Evolutionary conservation across 2,797 vertebrate genomes (phyloP).

Genomic region (Microhierax caerulescens): DNA sequence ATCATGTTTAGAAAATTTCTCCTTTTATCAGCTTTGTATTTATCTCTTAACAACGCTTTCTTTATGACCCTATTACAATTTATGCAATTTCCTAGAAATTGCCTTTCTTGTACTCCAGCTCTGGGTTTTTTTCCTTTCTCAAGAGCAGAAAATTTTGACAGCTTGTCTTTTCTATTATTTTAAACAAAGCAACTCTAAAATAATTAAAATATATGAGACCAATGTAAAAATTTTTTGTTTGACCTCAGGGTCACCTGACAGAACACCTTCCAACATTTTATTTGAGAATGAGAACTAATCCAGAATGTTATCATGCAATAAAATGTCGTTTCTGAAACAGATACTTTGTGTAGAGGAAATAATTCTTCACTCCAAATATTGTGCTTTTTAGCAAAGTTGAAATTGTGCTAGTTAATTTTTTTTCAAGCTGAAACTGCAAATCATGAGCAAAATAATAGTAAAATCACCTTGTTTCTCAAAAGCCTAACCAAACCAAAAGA

Average conservation of each 20-base stretch:
- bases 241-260: not conserved
- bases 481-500: not conserved
- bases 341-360: not conserved
- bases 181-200: not conserved
- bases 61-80: not conserved
- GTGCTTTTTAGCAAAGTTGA: not conserved
- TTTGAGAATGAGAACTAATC: not conserved
- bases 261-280: slow-evolving; percentile 12
- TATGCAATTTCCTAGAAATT: not conserved
- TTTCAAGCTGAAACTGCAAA: not conserved
- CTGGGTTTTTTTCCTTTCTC: not conserved
- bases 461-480: not conserved
- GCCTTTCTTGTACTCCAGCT: not conserved
- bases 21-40: slow-evolving; percentile 13
- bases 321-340: slow-evolving; percentile 1
- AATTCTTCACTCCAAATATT: not conserved
- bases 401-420: not conserved
- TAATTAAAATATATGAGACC: not conserved
- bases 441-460: not conserved
- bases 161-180: not conserved
- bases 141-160: not conserved
- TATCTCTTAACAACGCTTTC: not conserved
- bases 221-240: not conserved
- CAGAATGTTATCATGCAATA: not conserved
- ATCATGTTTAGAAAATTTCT: not conserved